phyloP scores from a whole-genome alignment of 2,888 invertebrate genomes.

The Sicus ferrugineus region DNA sequence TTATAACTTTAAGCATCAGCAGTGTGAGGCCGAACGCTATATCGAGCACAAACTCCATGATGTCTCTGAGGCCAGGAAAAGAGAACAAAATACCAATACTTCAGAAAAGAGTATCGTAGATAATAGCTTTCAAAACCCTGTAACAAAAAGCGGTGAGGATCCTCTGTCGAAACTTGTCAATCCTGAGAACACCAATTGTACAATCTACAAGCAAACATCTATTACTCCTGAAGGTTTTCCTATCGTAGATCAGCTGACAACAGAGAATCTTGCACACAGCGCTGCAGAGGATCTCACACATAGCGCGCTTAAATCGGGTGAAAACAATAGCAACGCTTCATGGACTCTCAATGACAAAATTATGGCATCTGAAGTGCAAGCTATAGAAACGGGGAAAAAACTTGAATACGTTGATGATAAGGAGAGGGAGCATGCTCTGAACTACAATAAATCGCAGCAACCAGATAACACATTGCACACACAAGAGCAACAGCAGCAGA shows the following conservation, averaged over 20 bases:
- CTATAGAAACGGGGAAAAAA: neutral
- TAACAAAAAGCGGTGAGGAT: neutral
- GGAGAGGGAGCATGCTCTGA: too few species aligned
- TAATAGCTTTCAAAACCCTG: neutral
- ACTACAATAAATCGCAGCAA: neutral
- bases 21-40: neutral
- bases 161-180: neutral
- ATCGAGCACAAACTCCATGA: neutral
- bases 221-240: neutral
- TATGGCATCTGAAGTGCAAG: neutral
- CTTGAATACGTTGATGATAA: too few species aligned
- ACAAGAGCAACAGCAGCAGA: constrained; percentile 9
- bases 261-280: neutral
- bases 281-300: neutral
- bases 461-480: neutral
- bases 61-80: neutral
- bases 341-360: neutral
- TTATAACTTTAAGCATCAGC: too few species aligned
- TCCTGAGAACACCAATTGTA: neutral
- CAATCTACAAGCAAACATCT: neutral
- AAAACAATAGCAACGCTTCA: neutral
- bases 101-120: neutral
- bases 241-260: neutral
- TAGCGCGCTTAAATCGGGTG: neutral
- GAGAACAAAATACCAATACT: neutral